Percentiles rank a stretch among this genome's conserved stretches.
Evolutionary conservation across 2,888 invertebrate genomes (phyloP).

Genomic region (Coenonympha arcania): DNA sequence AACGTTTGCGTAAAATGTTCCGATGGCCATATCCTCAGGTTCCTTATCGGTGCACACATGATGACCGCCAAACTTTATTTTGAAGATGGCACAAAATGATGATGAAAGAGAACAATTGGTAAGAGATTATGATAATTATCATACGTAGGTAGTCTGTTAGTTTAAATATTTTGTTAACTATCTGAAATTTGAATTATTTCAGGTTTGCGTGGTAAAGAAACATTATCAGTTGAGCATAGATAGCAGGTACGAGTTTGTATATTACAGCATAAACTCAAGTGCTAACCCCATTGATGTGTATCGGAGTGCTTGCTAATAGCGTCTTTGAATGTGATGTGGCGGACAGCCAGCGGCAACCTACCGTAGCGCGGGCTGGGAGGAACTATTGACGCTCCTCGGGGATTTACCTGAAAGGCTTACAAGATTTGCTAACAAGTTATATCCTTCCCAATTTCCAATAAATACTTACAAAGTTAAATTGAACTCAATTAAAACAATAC

Average conservation of each 20-base stretch:
- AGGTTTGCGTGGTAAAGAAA: conserved; percentile 3
- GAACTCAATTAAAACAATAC: no score
- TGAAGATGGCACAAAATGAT: no score
- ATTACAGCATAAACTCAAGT: conserved; percentile 28
- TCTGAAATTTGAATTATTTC: no score
- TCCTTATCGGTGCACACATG: no score
- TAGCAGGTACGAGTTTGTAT: no score
- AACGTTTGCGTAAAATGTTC: no score
- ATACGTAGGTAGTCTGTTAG: no score
- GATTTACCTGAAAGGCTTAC: conserved; percentile 59
- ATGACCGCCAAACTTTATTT: no score
- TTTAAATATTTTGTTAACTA: no score
- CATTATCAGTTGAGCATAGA: conserved; percentile 27
- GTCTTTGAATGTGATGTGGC: conserved; percentile 52
- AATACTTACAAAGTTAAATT: neutral
- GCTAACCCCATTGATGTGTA: conserved; percentile 57
- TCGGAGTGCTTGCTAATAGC: conserved; percentile 52
- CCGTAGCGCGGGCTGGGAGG: conserved; percentile 52
- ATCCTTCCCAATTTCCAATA: neutral
- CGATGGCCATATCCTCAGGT: no score
- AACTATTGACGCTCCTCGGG: conserved; percentile 52
- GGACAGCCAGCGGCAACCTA: conserved; percentile 39
- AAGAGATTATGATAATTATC: no score
- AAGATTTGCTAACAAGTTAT: conserved; percentile 35
- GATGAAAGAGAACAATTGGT: no score